phyloP scores from a whole-genome alignment of 2,113 vertebrate genomes.

The Solea senegalensis region DNA sequence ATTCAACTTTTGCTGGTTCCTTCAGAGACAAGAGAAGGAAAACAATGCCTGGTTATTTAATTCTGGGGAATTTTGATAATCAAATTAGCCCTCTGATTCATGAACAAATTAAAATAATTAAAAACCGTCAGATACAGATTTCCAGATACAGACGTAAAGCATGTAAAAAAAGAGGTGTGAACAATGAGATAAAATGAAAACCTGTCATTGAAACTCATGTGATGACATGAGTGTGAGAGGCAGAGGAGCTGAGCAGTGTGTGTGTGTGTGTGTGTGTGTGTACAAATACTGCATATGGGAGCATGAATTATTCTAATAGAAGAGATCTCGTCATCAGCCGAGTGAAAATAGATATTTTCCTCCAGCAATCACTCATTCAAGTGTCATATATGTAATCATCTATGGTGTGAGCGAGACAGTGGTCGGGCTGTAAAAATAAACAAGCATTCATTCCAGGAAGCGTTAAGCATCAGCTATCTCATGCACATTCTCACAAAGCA shows the following conservation, averaged over 20 bases:
- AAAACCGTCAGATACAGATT: no score
- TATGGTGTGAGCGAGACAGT: neutral
- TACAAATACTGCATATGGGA: slow-evolving; percentile 8
- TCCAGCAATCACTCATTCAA: slow-evolving; percentile 38
- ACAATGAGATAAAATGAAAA: slow-evolving; percentile 67
- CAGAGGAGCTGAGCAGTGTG: slow-evolving; percentile 10
- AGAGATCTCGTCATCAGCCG: slow-evolving; percentile 20
- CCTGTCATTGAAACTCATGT: slow-evolving; percentile 43
- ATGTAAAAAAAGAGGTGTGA: slow-evolving; percentile 15
- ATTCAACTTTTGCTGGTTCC: no score
- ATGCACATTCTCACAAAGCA: slow-evolving; percentile 19
- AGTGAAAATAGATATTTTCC: slow-evolving; percentile 44
- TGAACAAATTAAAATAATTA: no score
- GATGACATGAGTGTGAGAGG: slow-evolving; percentile 17
- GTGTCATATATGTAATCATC: slow-evolving; percentile 27
- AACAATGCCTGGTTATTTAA: no score
- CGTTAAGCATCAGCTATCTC: slow-evolving; percentile 27
- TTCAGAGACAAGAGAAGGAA: no score
- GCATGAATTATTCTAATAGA: slow-evolving; percentile 49
- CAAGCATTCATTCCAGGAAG: slow-evolving; percentile 20
- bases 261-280: neutral
- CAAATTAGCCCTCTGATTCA: no score
- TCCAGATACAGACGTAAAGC: slow-evolving; percentile 40
- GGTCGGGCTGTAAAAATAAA: slow-evolving; percentile 34
- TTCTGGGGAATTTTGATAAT: no score